phyloP scores from a whole-genome alignment of 2,888 invertebrate genomes.

The Anthophora plumipes region DNA sequence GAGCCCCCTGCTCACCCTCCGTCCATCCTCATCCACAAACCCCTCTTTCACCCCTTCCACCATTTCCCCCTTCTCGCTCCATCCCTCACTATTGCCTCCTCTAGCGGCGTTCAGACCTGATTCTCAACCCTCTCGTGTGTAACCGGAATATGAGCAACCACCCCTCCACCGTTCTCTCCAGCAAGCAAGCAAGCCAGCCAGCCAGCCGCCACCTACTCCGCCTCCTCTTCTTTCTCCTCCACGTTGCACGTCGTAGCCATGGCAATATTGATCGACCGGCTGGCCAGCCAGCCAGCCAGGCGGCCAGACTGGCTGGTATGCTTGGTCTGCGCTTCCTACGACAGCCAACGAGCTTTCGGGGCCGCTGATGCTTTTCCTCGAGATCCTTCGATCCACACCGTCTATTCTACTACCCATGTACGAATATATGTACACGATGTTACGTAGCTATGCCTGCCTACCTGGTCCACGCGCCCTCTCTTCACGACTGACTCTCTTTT shows the following conservation, averaged over 20 bases:
- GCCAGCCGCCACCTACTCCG: constrained; percentile 68
- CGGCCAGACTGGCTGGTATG: constrained; percentile 60
- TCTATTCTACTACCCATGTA: constrained; percentile 4
- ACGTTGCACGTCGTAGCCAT: constrained; percentile 80
- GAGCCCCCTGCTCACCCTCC: constrained; percentile 4
- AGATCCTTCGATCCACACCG: constrained; percentile 57
- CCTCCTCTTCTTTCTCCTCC: constrained; percentile 73
- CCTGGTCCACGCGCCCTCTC: not conserved
- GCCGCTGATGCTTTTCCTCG: constrained; percentile 55
- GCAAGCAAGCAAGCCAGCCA: constrained; percentile 63
- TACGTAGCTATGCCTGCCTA: constrained; percentile 23
- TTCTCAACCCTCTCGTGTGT: constrained; percentile 70
- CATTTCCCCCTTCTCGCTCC: no score
- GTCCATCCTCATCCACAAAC: not conserved
- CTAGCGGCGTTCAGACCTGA: constrained; percentile 54
- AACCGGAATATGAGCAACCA: constrained; percentile 74
- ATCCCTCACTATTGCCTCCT: constrained; percentile 10
- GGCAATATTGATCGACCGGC: constrained; percentile 82
- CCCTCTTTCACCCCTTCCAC: not conserved
- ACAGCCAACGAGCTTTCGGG: constrained; percentile 69
- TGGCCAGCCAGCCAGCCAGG: constrained; percentile 53
- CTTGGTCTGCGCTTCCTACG: constrained; percentile 58
- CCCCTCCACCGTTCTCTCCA: constrained; percentile 56
- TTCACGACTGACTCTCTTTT: not conserved
- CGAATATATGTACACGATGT: constrained; percentile 24